These are phyloP conservation scores for Indicator indicator DNA, from an alignment of 2,113 vertebrate genomes.

Conservation along the genomic window DNA sequence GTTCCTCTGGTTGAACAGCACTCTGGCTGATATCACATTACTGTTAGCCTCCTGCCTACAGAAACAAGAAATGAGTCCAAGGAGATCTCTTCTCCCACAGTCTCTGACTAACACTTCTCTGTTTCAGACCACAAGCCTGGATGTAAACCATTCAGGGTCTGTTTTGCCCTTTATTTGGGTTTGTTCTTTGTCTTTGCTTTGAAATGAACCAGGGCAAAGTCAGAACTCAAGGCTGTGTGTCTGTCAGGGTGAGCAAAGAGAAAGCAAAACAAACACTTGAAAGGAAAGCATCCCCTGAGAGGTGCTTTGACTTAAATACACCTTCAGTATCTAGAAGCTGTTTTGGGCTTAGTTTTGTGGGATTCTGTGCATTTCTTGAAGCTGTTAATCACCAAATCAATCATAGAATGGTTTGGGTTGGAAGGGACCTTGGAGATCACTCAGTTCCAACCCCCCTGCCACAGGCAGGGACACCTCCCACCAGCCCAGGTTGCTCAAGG, in stretches of 20 bases:
- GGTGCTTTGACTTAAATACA: background rate
- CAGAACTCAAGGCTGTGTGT: background rate
- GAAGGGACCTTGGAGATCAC: too few species aligned
- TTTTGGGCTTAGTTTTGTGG: background rate
- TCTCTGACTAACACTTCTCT: background rate
- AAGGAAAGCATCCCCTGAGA: background rate
- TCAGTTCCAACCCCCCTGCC: too few species aligned
- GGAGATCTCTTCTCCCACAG: background rate
- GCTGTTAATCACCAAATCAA: too few species aligned
- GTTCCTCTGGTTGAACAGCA: conserved; percentile 15
- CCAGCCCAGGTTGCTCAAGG: too few species aligned
- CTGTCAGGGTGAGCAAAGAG: background rate
- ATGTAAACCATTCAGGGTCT: background rate
- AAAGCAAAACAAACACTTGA: background rate
- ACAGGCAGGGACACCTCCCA: too few species aligned
- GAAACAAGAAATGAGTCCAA: background rate
- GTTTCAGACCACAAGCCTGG: background rate
- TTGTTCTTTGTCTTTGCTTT: background rate
- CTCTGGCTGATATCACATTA: conserved; percentile 18
- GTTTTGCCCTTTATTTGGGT: background rate
- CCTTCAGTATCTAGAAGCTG: background rate
- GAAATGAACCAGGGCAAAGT: background rate
- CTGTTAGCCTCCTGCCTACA: background rate
- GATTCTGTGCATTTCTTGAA: too few species aligned
- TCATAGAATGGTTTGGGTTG: too few species aligned